Conservation (phyloP, 2,888 invertebrate genomes). For the Leucoptera coffeella region DNA sequence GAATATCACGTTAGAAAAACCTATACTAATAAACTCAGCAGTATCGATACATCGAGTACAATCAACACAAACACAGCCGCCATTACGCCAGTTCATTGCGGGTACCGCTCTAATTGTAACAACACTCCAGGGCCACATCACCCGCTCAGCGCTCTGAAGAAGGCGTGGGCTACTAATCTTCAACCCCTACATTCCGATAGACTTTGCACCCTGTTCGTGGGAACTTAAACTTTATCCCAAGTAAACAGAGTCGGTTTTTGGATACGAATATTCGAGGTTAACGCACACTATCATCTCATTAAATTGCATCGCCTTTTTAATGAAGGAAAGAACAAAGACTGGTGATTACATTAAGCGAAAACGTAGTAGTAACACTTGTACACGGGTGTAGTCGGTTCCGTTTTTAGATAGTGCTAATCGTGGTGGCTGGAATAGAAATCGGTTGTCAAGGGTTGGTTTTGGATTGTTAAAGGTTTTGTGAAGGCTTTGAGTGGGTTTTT, state of each 20-base stretch:
- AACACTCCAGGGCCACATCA: slow-evolving; percentile 51
- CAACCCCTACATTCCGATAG: slow-evolving; percentile 49
- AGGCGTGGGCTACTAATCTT: slow-evolving; percentile 53
- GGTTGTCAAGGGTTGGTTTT: too few relatives aligned
- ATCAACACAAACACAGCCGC: slow-evolving; percentile 50
- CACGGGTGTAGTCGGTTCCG: too few relatives aligned
- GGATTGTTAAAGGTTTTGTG: too few relatives aligned
- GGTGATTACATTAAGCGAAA: slow-evolving; percentile 50
- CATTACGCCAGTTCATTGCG: slow-evolving; percentile 53
- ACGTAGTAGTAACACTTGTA: too few relatives aligned
- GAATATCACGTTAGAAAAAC: too few relatives aligned
- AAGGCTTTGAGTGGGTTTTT: too few relatives aligned
- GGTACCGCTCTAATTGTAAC: slow-evolving; percentile 53
- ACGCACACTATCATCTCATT: slow-evolving; percentile 54
- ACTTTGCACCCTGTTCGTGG: too few relatives aligned
- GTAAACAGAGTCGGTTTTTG: slow-evolving; percentile 32
- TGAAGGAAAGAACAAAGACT: slow-evolving; percentile 55
- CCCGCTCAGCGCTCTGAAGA: slow-evolving; percentile 48
- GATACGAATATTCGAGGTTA: slow-evolving; percentile 45
- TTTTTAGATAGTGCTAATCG: too few relatives aligned
- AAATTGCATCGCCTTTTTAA: slow-evolving; percentile 55
- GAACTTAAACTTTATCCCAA: too few relatives aligned
- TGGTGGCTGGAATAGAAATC: too few relatives aligned
- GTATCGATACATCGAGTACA: slow-evolving; percentile 10
- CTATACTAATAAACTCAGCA: too few relatives aligned